Percentiles rank a stretch among this genome's conserved stretches.
phyloP scores from a whole-genome alignment of 1,140 invertebrate genomes.

The Drepana arcuata region DNA sequence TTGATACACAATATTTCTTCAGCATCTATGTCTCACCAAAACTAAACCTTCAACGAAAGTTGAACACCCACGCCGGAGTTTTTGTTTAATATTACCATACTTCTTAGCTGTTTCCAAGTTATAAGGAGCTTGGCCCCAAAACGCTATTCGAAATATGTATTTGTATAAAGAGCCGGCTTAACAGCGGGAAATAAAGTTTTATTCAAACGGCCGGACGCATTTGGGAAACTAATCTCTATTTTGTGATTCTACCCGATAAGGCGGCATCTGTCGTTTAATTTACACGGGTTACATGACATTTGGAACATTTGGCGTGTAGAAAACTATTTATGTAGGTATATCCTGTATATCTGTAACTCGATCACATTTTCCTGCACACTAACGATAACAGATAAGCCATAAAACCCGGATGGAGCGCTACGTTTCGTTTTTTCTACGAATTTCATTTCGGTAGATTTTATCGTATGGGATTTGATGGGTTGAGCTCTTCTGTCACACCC shows the following conservation, averaged over 20 bases:
- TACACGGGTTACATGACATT: conserved; percentile 22
- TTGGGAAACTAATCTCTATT: conserved; percentile 23
- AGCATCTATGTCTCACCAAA: conserved; percentile 11
- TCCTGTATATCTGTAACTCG: too few relatives aligned
- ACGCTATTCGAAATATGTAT: conserved; percentile 15
- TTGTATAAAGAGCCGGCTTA: conserved; percentile 3
- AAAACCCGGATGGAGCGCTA: too few relatives aligned
- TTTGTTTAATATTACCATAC: conserved; percentile 8
- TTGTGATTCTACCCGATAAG: conserved; percentile 8
- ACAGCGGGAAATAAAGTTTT: conserved; percentile 17
- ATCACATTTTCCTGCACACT: too few relatives aligned
- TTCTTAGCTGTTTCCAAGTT: conserved; percentile 4
- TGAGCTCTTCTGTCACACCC: too few relatives aligned
- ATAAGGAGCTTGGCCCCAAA: conserved; percentile 1
- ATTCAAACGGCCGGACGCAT: conserved; percentile 19
- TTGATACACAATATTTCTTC: too few relatives aligned
- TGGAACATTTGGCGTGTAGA: neutral
- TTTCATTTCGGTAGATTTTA: too few relatives aligned
- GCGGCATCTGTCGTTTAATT: conserved; percentile 25
- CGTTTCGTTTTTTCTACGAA: too few relatives aligned
- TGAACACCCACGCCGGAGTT: neutral
- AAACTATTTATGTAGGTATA: too few relatives aligned
- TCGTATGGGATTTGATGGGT: too few relatives aligned
- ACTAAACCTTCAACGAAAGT: conserved; percentile 11
- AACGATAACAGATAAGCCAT: too few relatives aligned